phyloP scores from a whole-genome alignment of 1,140 invertebrate species.

The Tetramorium parvispinum region DNA sequence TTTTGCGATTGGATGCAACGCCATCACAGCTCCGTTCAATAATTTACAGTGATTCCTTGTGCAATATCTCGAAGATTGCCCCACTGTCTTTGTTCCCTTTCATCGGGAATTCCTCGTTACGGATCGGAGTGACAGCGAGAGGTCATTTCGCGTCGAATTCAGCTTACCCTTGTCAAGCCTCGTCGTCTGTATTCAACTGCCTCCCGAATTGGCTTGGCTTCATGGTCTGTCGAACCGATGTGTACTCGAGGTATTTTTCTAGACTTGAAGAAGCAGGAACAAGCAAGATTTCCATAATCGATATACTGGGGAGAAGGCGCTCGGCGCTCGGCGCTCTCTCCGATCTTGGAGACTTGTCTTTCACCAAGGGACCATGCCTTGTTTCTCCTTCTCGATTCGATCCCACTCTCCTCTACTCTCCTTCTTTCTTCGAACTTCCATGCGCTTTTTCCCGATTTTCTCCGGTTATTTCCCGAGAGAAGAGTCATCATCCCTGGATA shows the following conservation, averaged over 20 bases:
- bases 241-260: conserved; percentile 45
- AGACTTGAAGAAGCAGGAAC: conserved; percentile 27
- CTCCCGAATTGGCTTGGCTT: conserved; percentile 60
- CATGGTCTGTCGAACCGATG: conserved; percentile 50
- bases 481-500: conserved; percentile 55
- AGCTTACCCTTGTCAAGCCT: conserved; percentile 60
- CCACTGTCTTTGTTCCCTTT: conserved; percentile 4
- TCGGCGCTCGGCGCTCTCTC: too few relatives aligned
- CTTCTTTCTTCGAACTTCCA: not conserved
- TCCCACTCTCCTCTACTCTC: not conserved
- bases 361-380: conserved; percentile 1
- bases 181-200: conserved; percentile 63
- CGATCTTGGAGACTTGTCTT: conserved; percentile 27
- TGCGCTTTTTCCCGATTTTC: conserved; percentile 54
- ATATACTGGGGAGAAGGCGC: conserved; percentile 62
- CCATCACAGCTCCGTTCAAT: too few relatives aligned
- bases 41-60: not conserved
- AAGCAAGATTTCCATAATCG: conserved; percentile 71
- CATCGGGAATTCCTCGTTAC: conserved; percentile 46
- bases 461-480: conserved; percentile 72
- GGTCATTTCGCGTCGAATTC: conserved; percentile 46
- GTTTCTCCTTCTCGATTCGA: conserved; percentile 43
- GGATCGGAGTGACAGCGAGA: conserved; percentile 9
- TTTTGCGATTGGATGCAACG: too few relatives aligned
- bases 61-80: not conserved